phyloP scores from a whole-genome alignment of 2,888 invertebrate species.

The Pheosia gnoma region DNA sequence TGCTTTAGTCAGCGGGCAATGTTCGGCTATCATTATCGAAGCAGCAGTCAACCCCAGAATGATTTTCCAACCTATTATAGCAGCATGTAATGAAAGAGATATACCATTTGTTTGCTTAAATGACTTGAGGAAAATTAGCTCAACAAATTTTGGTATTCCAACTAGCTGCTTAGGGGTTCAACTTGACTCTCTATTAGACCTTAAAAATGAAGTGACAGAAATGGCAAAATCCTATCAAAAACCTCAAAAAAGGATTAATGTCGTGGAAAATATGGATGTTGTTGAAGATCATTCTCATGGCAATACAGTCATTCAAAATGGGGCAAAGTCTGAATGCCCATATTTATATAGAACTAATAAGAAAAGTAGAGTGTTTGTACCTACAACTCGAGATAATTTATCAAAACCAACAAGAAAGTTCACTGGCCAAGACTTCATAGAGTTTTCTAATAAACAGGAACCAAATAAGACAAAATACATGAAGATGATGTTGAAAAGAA shows the following conservation, averaged over 20 bases:
- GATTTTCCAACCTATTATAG: constrained; percentile 71
- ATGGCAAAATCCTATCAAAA: constrained; percentile 45
- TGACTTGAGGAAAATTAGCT: constrained; percentile 55
- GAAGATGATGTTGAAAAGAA: constrained; percentile 72
- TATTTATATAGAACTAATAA: constrained; percentile 67
- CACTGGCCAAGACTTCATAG: constrained; percentile 66
- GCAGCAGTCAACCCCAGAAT: constrained; percentile 65
- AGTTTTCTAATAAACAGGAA: constrained; percentile 50
- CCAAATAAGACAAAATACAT: constrained; percentile 51
- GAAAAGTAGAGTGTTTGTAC: constrained; percentile 66
- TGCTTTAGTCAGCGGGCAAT: constrained; percentile 49
- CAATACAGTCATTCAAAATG: constrained; percentile 2
- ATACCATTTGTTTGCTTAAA: constrained; percentile 69
- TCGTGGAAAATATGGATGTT: constrained; percentile 26
- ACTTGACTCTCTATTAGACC: constrained; percentile 45
- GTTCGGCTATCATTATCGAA: constrained; percentile 71
- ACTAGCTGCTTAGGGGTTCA: constrained; percentile 72
- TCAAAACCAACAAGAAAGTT: constrained; percentile 46
- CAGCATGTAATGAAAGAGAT: constrained; percentile 52
- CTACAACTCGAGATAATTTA: constrained; percentile 29
- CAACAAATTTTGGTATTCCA: constrained; percentile 65
- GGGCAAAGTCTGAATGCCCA: constrained; percentile 32
- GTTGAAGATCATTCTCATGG: constrained; percentile 9
- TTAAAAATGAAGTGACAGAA: constrained; percentile 44
- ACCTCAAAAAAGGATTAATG: constrained; percentile 15